Evolutionary conservation across 2,113 vertebrate species (phyloP).

Genomic region (Strix aluco): DNA sequence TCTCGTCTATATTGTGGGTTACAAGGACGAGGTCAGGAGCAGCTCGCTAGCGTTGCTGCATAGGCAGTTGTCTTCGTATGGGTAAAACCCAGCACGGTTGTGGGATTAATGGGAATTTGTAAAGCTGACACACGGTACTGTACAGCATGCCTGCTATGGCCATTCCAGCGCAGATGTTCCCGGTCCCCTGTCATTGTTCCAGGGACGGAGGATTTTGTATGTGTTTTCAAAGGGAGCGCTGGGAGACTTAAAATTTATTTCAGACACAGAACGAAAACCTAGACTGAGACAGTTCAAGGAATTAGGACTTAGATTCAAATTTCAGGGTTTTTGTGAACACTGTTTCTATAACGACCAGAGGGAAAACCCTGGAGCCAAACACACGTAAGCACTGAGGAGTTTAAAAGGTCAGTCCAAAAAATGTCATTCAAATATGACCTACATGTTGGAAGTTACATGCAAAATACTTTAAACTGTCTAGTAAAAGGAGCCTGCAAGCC

Average conservation of each 20-base stretch:
- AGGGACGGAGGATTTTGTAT: neutral
- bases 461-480: neutral
- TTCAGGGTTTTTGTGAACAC: neutral
- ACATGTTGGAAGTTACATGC: neutral
- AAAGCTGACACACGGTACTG: neutral
- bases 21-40: conserved; percentile 59
- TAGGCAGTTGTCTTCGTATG: neutral
- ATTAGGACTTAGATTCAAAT: neutral
- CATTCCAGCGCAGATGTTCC: conserved; percentile 26
- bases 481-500: neutral
- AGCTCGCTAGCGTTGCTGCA: neutral
- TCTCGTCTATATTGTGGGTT: conserved; percentile 53
- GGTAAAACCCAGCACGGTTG: neutral
- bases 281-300: neutral
- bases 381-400: neutral
- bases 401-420: neutral
- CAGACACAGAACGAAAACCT: neutral
- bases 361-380: neutral
- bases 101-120: conserved; percentile 30
- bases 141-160: neutral
- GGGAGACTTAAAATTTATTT: neutral
- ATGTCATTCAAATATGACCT: neutral
- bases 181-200: neutral
- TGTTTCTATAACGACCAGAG: neutral
- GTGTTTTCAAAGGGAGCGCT: neutral